Conservation (phyloP, 2,113 vertebrate species). For the Phaethon lepturus region DNA sequence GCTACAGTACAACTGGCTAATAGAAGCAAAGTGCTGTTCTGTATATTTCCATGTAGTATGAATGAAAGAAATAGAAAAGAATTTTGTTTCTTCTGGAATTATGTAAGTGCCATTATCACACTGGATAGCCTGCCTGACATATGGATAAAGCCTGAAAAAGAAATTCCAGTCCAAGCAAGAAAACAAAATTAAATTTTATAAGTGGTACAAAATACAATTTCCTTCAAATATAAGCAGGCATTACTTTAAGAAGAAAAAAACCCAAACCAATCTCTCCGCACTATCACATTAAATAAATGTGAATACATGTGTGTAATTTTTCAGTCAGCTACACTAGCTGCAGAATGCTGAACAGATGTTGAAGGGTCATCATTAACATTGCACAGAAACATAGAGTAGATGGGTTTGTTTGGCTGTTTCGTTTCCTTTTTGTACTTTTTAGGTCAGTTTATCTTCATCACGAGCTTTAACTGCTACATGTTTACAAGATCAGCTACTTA, state of each 20-base stretch:
- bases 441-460: not conserved
- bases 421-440: not conserved
- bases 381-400: not conserved
- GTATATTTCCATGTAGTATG: not conserved
- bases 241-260: not conserved
- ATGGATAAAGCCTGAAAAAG: not conserved
- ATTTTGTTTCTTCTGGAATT: not conserved
- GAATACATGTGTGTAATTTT: not conserved
- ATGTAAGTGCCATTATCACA: not conserved
- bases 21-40: not conserved
- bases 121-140: not conserved
- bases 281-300: not conserved
- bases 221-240: not conserved
- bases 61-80: not conserved
- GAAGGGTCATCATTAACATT: not conserved
- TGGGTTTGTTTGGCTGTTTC: not conserved
- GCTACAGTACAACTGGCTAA: not conserved
- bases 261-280: not conserved
- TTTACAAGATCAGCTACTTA: not conserved
- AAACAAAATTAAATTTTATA: not conserved
- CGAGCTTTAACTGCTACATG: not conserved
- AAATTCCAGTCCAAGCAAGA: not conserved
- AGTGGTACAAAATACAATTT: not conserved
- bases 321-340: not conserved
- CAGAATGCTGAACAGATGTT: not conserved